These are phyloP conservation scores for Mesitornis unicolor DNA, from an alignment of 2,113 vertebrate genomes.

Conservation along the genomic window DNA sequence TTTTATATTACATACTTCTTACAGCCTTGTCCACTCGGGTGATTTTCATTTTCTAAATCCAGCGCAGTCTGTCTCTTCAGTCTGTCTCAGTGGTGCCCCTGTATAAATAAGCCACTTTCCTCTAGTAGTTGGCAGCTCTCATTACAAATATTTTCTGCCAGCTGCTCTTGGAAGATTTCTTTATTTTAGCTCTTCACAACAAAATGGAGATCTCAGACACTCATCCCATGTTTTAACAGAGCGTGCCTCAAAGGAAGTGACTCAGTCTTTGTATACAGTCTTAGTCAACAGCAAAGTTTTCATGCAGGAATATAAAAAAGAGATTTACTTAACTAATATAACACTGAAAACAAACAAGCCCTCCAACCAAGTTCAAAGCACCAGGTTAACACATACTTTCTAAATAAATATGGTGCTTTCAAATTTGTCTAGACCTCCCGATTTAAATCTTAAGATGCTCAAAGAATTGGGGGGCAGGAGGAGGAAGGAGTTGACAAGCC, in stretches of 20 bases:
- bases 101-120: constrained; percentile 59
- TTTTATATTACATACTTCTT: constrained; percentile 27
- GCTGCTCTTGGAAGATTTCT: constrained; percentile 63
- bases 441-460: constrained; percentile 10
- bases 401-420: constrained; percentile 49
- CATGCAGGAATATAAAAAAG: constrained; percentile 32
- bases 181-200: constrained; percentile 57
- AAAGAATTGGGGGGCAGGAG: not conserved
- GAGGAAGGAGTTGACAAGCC: not conserved
- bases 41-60: constrained; percentile 53
- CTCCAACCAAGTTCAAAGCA: constrained; percentile 61
- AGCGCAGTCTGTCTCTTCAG: constrained; percentile 10
- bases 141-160: constrained; percentile 59
- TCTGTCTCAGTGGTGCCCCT: constrained; percentile 51
- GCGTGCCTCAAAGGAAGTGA: constrained; percentile 52
- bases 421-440: constrained; percentile 9
- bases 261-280: constrained; percentile 34
- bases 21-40: constrained; percentile 42
- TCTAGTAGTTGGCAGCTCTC: constrained; percentile 52
- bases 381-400: constrained; percentile 42
- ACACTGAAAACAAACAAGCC: constrained; percentile 61
- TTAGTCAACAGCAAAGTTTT: constrained; percentile 33
- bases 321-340: constrained; percentile 64
- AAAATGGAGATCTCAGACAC: constrained; percentile 57
- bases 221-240: constrained; percentile 25